phyloP scores from a whole-genome alignment of 2,113 vertebrate genomes.

The Myotis lucifugus region DNA sequence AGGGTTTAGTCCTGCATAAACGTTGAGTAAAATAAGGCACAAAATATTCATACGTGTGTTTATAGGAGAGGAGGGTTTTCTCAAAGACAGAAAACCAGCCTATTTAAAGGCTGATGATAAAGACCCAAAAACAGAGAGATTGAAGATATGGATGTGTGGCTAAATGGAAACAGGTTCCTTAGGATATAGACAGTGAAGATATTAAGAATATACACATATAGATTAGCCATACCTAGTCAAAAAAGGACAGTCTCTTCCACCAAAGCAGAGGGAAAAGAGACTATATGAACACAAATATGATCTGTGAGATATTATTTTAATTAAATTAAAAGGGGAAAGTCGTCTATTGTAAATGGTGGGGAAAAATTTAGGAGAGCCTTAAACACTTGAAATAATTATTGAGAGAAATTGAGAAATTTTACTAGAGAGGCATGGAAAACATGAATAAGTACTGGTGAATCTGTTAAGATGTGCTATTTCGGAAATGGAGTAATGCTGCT shows the following conservation, averaged over 20 bases:
- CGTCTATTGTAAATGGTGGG: background rate
- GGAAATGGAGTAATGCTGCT: background rate
- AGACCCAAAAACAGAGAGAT: background rate
- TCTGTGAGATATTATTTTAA: background rate
- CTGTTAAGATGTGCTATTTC: background rate
- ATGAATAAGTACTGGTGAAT: background rate
- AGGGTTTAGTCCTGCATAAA: background rate
- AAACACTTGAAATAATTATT: conserved; percentile 9
- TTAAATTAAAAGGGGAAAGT: background rate
- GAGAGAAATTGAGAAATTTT: background rate
- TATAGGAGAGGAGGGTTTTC: background rate
- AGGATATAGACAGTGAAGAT: background rate
- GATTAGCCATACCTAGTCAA: background rate
- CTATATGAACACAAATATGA: background rate
- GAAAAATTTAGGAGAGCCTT: background rate
- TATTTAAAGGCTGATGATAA: background rate
- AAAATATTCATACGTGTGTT: background rate
- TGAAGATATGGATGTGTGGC: background rate
- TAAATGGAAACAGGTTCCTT: background rate
- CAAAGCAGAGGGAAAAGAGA: background rate
- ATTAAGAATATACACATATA: background rate
- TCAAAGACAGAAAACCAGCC: background rate
- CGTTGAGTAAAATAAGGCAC: background rate
- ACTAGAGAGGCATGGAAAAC: background rate
- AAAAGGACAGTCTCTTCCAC: background rate